phyloP scores from a whole-genome alignment of 2,888 invertebrate species.

The Heliconius ethilla region DNA sequence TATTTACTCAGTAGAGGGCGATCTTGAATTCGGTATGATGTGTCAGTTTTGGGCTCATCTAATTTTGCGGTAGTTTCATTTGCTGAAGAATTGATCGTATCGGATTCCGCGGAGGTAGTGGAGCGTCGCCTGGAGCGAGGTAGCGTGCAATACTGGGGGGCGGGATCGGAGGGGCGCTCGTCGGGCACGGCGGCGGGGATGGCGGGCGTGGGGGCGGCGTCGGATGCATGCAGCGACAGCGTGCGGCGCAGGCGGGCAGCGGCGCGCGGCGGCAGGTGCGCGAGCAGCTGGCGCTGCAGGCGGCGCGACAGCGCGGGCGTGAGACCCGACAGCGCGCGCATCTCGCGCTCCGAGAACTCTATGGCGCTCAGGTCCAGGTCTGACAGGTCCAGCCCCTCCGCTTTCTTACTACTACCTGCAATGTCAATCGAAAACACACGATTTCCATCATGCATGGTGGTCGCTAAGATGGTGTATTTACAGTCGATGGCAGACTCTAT shows the following conservation, averaged over 20 bases:
- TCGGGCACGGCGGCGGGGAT: conserved; percentile 50
- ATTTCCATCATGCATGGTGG: conserved; percentile 81
- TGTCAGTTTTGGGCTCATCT: conserved; percentile 49
- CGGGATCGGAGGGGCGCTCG: conserved; percentile 55
- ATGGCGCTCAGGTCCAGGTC: conserved; percentile 86
- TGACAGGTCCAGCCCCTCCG: conserved; percentile 73
- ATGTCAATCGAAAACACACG: conserved; percentile 79
- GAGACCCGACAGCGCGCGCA: conserved; percentile 77
- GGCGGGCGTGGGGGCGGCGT: conserved; percentile 80
- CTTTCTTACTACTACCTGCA: conserved; percentile 76
- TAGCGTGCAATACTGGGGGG: conserved; percentile 61
- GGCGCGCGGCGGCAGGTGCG: conserved; percentile 86
- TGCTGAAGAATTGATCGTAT: conserved; percentile 45
- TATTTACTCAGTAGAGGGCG: conserved; percentile 82
- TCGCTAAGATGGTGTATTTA: conserved; percentile 76
- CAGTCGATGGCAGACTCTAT: conserved; percentile 50
- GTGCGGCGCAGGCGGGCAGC: conserved; percentile 85
- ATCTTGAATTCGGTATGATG: conserved; percentile 69
- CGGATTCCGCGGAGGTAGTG: conserved; percentile 47
- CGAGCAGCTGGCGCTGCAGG: conserved; percentile 86
- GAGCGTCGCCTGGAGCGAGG: conserved; percentile 64
- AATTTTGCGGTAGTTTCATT: conserved; percentile 43
- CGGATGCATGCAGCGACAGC: conserved; percentile 83
- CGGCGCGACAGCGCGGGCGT: conserved; percentile 87
- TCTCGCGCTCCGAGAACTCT: conserved; percentile 86